phyloP scores from a whole-genome alignment of 2,888 invertebrate genomes.

The Netelia inedita region DNA sequence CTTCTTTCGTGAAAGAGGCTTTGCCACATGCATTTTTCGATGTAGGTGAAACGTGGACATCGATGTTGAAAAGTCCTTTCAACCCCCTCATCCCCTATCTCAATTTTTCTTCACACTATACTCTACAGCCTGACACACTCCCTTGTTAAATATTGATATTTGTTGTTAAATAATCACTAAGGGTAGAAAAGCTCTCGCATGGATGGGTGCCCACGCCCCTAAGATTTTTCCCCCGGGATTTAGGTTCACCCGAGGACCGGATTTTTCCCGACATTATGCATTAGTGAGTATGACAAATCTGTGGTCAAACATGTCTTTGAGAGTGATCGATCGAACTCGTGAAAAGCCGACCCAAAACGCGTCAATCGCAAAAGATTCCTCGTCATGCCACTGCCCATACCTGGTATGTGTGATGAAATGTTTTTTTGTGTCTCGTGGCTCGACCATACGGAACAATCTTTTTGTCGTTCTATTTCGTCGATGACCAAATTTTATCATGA shows the following conservation, averaged over 20 bases:
- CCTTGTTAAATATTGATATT: conserved; percentile 54
- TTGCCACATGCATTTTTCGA: conserved; percentile 40
- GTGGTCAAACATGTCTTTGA: background rate
- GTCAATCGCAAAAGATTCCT: background rate
- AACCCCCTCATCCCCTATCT: background rate
- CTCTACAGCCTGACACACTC: conserved; percentile 26
- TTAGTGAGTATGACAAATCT: conserved; percentile 12
- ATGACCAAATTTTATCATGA: background rate
- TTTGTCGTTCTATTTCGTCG: background rate
- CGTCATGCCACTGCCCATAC: background rate
- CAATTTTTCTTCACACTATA: background rate
- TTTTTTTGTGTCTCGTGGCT: background rate
- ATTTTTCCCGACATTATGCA: conserved; percentile 3
- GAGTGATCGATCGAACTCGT: background rate
- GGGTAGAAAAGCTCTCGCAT: conserved; percentile 8
- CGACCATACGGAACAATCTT: background rate
- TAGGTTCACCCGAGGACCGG: background rate
- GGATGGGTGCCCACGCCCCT: background rate
- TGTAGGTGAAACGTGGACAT: conserved; percentile 30
- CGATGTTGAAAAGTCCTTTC: conserved; percentile 42
- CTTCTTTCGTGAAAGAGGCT: conserved; percentile 38
- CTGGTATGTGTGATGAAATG: background rate
- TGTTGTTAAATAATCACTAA: conserved; percentile 30
- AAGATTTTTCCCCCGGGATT: background rate
- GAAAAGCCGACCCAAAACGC: background rate